Evolutionary conservation across 2,113 vertebrate genomes (phyloP).

Genomic region (Neoarius graeffei): DNA sequence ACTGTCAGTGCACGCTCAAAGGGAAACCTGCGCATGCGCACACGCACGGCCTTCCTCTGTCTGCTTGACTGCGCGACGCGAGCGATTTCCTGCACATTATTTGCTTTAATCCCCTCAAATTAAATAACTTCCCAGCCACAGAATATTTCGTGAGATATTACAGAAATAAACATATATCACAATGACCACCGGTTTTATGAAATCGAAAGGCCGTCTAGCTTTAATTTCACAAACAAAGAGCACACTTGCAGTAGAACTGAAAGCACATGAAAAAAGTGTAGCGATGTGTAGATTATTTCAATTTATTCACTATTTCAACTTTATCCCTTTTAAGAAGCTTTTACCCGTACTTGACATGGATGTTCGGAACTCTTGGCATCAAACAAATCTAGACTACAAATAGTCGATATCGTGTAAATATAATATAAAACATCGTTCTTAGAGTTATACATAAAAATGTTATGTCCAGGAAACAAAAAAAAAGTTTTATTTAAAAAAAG

Average conservation of each 20-base stretch:
- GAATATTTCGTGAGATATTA: no score
- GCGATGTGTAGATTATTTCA: conserved; percentile 32
- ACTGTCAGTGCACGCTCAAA: no score
- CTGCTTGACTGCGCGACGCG: no score
- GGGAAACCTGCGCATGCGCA: no score
- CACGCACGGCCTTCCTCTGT: no score
- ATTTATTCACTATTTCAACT: conserved; percentile 40
- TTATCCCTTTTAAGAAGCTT: conserved; percentile 71
- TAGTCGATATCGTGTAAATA: conserved; percentile 72
- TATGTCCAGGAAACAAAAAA: conserved; percentile 68
- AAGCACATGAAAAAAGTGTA: conserved; percentile 32
- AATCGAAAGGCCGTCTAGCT: no score
- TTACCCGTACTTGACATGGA: conserved; percentile 76
- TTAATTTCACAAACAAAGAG: conserved; percentile 7
- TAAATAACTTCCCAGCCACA: no score
- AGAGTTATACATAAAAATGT: conserved; percentile 68
- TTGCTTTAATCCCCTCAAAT: no score
- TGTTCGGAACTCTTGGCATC: conserved; percentile 74
- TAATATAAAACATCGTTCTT: conserved; percentile 64
- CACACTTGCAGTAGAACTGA: conserved; percentile 26
- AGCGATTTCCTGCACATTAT: no score
- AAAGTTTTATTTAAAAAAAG: conserved; percentile 70
- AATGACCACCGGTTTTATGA: no score
- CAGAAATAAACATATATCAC: no score
- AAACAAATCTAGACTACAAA: conserved; percentile 44